These are phyloP conservation scores for Drosophila watanabei DNA, from an alignment of 1,140 invertebrate species.

Conservation along the genomic window DNA sequence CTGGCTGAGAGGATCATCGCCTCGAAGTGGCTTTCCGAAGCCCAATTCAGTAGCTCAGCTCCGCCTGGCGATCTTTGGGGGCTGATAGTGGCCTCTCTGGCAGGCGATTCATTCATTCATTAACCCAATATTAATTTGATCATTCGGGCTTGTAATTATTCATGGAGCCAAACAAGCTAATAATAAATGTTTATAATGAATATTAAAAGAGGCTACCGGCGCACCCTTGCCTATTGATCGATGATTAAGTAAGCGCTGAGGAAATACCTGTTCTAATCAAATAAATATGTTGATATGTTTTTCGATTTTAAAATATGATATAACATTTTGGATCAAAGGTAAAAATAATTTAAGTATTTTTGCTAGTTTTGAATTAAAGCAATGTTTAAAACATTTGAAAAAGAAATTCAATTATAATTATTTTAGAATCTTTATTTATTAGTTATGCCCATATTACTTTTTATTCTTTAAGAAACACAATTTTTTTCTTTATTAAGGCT, in stretches of 20 bases:
- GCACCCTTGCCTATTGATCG: background rate
- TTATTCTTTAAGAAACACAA: too few species aligned
- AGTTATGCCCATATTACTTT: too few species aligned
- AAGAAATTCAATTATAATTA: too few species aligned
- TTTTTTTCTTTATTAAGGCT: too few species aligned
- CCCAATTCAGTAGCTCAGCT: conserved; percentile 33
- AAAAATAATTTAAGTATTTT: background rate
- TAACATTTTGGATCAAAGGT: background rate
- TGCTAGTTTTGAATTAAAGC: background rate
- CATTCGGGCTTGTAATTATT: conserved; percentile 31
- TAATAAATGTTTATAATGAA: conserved; percentile 23
- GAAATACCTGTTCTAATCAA: background rate
- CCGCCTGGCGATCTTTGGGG: conserved; percentile 1
- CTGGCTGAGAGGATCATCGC: conserved; percentile 23
- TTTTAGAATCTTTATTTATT: background rate
- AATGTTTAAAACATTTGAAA: background rate
- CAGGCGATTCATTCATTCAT: conserved; percentile 28
- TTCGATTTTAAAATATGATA: background rate
- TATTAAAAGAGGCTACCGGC: conserved; percentile 17
- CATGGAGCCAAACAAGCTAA: conserved; percentile 20
- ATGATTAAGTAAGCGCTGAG: background rate
- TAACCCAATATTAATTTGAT: conserved; percentile 36
- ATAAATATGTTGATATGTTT: background rate
- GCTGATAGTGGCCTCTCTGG: conserved; percentile 1
- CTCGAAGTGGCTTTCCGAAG: background rate